phyloP scores from a whole-genome alignment of 2,797 vertebrate genomes.

The Poeciliopsis paucimaculata region DNA sequence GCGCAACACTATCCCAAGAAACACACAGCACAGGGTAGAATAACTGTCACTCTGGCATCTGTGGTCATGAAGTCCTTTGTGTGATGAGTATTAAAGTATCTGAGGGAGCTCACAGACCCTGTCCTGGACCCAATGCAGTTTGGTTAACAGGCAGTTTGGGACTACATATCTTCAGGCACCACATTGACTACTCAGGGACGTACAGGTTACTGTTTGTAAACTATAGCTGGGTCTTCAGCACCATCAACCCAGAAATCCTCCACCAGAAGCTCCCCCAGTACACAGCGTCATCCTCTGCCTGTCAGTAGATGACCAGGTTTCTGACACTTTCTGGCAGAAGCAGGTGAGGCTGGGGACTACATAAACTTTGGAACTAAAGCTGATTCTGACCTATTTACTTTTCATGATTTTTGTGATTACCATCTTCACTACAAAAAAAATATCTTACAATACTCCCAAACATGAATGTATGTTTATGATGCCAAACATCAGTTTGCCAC shows the following conservation, averaged over 20 bases:
- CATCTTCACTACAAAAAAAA: slow-evolving; percentile 4
- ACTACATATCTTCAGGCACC: too few species aligned
- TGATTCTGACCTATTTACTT: neutral
- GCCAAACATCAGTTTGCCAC: slow-evolving; percentile 18
- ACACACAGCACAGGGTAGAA: neutral
- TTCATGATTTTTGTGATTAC: neutral
- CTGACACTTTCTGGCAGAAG: neutral
- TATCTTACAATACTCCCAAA: neutral
- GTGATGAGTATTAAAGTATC: neutral
- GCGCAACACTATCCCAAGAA: neutral
- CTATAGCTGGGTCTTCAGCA: too few species aligned
- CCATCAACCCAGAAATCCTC: too few species aligned
- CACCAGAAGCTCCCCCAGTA: too few species aligned
- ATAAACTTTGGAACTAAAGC: neutral
- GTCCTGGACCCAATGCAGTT: too few species aligned
- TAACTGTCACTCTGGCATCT: neutral
- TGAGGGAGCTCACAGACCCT: neutral
- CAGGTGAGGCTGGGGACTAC: neutral
- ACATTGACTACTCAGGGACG: too few species aligned
- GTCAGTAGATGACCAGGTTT: neutral
- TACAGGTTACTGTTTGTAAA: too few species aligned
- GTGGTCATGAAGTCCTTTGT: neutral
- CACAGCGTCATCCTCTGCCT: too few species aligned
- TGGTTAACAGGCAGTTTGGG: too few species aligned
- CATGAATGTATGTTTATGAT: slow-evolving; percentile 27